Percentiles rank a stretch among this genome's conserved stretches.
Conservation (phyloP, 1,140 invertebrate genomes). For the Zaprionus ornatus region DNA sequence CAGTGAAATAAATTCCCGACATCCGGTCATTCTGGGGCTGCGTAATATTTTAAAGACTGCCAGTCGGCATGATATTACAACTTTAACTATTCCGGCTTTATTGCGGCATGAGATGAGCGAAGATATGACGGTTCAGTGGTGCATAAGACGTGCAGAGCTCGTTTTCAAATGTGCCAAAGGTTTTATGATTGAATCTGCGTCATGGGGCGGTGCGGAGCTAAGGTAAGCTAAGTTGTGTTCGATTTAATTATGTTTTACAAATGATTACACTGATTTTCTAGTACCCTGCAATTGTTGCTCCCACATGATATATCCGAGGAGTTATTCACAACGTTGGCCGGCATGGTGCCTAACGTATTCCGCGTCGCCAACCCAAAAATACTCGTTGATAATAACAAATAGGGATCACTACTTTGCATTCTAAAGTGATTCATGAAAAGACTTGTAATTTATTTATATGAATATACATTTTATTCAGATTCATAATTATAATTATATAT, state of each 20-base stretch:
- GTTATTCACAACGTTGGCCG: constrained; percentile 92
- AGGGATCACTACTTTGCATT: constrained; percentile 29
- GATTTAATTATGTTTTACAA: constrained; percentile 13
- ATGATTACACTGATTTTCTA: background rate
- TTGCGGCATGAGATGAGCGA: constrained; percentile 97
- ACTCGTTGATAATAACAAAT: constrained; percentile 84
- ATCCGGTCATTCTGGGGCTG: constrained; percentile 97
- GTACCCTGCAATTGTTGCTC: constrained; percentile 84
- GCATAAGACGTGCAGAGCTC: constrained; percentile 96
- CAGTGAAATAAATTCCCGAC: constrained; percentile 96
- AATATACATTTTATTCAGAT: constrained; percentile 79
- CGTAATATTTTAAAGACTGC: constrained; percentile 97
- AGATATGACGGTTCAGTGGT: constrained; percentile 99
- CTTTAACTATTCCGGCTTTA: constrained; percentile 95
- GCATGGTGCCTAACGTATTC: constrained; percentile 95
- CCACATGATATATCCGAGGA: constrained; percentile 93
- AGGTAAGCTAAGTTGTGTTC: constrained; percentile 83
- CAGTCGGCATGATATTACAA: constrained; percentile 96
- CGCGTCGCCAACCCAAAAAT: constrained; percentile 92
- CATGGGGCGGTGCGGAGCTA: constrained; percentile 95
- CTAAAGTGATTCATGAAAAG: constrained; percentile 26
- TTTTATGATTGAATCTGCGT: constrained; percentile 99
- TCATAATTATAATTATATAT: constrained; percentile 59
- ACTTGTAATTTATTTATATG: constrained; percentile 66
- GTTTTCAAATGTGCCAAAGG: constrained; percentile 99